Conservation (phyloP, 2,888 invertebrate species). For the Campoplex capitator region DNA sequence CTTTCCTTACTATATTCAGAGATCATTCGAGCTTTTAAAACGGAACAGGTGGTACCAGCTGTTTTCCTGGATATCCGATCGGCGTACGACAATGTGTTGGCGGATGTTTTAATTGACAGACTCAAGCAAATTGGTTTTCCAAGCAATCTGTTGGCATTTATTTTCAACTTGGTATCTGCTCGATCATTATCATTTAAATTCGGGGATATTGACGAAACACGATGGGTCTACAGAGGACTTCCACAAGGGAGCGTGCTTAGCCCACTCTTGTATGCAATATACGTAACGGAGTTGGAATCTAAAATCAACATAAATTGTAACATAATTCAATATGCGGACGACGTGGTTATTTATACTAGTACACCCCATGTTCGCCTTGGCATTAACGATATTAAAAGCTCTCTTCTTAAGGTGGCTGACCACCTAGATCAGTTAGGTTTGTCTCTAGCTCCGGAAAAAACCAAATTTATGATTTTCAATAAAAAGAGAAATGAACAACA, state of each 20-base stretch:
- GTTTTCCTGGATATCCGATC: constrained; percentile 36
- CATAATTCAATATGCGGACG: constrained; percentile 6
- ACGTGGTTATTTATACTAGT: background rate
- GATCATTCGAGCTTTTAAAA: no score
- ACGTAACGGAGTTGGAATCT: constrained; percentile 11
- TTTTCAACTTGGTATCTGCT: constrained; percentile 40
- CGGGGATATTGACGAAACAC: constrained; percentile 9
- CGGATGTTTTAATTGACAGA: constrained; percentile 25
- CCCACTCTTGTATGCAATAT: constrained; percentile 37
- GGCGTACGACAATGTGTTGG: constrained; percentile 47
- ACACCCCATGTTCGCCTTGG: no score
- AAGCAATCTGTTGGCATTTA: constrained; percentile 15
- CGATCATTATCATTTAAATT: background rate
- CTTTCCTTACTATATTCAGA: no score
- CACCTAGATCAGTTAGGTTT: constrained; percentile 22
- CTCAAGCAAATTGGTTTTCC: constrained; percentile 27
- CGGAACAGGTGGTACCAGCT: no score
- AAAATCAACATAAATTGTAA: background rate
- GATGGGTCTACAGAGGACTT: constrained; percentile 19
- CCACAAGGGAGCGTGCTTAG: constrained; percentile 48
- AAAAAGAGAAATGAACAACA: background rate
- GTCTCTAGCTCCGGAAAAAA: constrained; percentile 35
- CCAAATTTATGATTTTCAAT: constrained; percentile 26
- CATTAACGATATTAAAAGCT: no score
- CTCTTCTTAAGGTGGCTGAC: no score